These are phyloP conservation scores for Tenthredo scrophulariae DNA, from an alignment of 2,888 invertebrate species.

Conservation along the genomic window DNA sequence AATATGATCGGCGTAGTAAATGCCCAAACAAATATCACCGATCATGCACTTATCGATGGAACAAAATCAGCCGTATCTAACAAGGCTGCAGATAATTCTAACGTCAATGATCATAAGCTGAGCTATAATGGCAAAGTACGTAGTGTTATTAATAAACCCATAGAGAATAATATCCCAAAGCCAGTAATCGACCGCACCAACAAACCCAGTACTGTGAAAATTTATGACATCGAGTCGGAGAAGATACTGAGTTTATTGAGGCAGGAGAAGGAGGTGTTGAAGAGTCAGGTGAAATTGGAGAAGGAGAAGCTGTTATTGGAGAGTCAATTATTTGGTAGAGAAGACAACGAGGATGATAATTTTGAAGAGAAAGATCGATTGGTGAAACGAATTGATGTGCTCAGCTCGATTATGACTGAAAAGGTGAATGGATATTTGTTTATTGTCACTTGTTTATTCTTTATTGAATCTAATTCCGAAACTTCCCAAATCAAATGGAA, in stretches of 20 bases:
- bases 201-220: constrained; percentile 63
- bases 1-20: background rate
- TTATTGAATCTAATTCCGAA: background rate
- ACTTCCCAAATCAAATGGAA: background rate
- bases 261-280: constrained; percentile 61
- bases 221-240: constrained; percentile 55
- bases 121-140: background rate
- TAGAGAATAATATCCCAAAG: constrained; percentile 55
- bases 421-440: constrained; percentile 2
- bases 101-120: background rate
- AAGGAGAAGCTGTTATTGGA: constrained; percentile 63
- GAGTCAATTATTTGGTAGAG: constrained; percentile 56
- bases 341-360: constrained; percentile 52
- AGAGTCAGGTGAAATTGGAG: constrained; percentile 60
- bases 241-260: constrained; percentile 60
- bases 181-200: constrained; percentile 71
- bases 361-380: background rate
- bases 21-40: background rate
- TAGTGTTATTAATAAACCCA: background rate
- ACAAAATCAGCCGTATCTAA: constrained; percentile 9
- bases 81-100: background rate
- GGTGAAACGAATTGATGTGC: background rate
- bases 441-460: background rate
- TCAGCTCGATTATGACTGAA: background rate
- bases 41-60: background rate